Evolutionary conservation across 64 coral and sea anemone species (phyloP).

Genomic region (Porites australiensis): DNA sequence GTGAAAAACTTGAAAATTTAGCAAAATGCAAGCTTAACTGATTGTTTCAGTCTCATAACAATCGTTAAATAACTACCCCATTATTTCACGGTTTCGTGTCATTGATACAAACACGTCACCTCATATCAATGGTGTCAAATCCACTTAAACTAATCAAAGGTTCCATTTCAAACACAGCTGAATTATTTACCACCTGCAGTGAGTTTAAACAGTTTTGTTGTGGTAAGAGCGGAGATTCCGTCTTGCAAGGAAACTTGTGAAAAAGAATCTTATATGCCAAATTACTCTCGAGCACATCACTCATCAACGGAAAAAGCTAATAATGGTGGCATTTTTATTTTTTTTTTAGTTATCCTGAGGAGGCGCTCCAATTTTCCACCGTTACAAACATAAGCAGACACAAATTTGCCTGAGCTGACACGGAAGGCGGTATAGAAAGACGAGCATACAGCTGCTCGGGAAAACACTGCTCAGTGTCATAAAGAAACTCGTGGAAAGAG

Average conservation of each 20-base stretch:
- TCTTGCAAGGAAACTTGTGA: neutral
- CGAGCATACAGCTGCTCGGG: neutral
- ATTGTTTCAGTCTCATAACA: too few relatives aligned
- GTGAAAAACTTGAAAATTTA: too few relatives aligned
- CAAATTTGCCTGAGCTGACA: neutral
- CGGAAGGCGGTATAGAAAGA: neutral
- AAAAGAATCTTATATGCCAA: neutral
- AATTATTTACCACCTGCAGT: neutral
- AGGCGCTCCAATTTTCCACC: neutral
- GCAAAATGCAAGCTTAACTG: too few relatives aligned
- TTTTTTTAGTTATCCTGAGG: neutral
- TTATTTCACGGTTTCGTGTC: too few relatives aligned
- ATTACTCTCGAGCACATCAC: neutral
- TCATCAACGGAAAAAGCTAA: conserved; percentile 3
- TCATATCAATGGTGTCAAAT: neutral
- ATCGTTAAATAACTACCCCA: too few relatives aligned
- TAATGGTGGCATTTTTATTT: neutral
- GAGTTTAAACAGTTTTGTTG: conserved; percentile 7
- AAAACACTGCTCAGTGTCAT: neutral
- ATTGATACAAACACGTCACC: too few relatives aligned
- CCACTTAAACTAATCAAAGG: neutral
- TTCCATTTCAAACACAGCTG: neutral
- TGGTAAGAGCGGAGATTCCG: neutral
- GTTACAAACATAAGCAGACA: neutral
- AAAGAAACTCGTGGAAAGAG: neutral